Base-by-base conservation (phyloP, 1,140 invertebrate genomes). In the Leptonema lineaticorne region DNA sequence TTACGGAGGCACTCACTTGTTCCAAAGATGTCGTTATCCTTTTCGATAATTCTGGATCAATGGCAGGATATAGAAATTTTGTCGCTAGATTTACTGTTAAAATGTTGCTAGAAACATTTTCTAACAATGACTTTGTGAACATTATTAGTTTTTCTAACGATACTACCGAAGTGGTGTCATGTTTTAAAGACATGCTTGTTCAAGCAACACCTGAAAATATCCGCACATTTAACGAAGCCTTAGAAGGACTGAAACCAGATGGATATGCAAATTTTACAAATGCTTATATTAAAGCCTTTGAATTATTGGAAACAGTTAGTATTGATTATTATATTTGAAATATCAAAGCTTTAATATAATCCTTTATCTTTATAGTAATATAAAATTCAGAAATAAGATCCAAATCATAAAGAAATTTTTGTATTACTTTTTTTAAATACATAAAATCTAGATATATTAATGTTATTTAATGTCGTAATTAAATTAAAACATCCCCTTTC, bases 21-120 rank as follows among this genome's bases (percentile, higher is more conserved):
- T 95, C 96, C 8, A 99, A 99, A 81, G 96, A 99, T 77, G 89
- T 99, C 70, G 88, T 99, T 20, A 97, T 99, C 68, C 81, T 99
- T 22, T 84, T 99, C 41, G 98, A 99, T 77, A 89, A 88, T 37
- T 94, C 94, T 65, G 98, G 97, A n/a, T 98, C 96, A 11, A 99
- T 99, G 98, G 92, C 90, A 20, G 97, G 97, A 0, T 87, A 86
- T 75, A 83, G 85, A 28, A 82, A 86, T 75, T 86, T 87, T 73
- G 85, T 89, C 27, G 86, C 85, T 5, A 80, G 84, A 67, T 82
- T 85, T 66, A 95, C 96, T 0, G 89, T 97, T 58, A 82, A 86
- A 14, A 91, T 90, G 29, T 91, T 99, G 45, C 79, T 99, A 69
- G 93, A 97, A 29, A 99, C 98, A 0, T 86, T 99, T 7, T 97